phyloP scores from a whole-genome alignment of 1,140 invertebrate species.

The Yoshiicerus persimilis region DNA sequence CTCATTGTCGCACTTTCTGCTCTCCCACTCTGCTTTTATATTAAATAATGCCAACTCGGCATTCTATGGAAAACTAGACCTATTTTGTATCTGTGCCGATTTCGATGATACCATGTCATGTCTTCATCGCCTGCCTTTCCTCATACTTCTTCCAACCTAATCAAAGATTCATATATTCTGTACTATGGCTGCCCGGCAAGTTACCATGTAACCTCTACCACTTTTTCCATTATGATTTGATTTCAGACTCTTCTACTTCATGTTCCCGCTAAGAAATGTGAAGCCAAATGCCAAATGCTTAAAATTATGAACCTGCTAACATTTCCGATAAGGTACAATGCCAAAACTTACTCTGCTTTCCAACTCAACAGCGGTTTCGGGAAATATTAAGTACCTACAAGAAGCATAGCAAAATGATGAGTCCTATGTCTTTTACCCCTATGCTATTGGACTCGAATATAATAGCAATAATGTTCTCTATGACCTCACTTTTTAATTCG shows the following conservation, averaged over 20 bases:
- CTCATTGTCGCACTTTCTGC: too few species aligned
- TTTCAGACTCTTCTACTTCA: neutral
- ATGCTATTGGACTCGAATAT: too few species aligned
- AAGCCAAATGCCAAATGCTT: neutral
- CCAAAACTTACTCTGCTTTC: neutral
- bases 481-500: too few species aligned
- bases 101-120: neutral
- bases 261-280: neutral
- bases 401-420: too few species aligned
- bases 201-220: neutral
- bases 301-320: neutral
- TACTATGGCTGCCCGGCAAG: neutral
- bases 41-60: neutral
- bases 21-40: neutral
- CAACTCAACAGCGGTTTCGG: neutral
- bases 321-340: neutral
- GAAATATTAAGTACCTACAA: neutral
- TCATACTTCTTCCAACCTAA: neutral
- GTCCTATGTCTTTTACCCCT: too few species aligned
- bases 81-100: neutral
- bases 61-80: neutral
- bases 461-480: too few species aligned
- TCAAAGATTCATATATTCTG: neutral
- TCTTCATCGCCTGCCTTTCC: neutral
- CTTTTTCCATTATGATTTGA: neutral